phyloP scores from a whole-genome alignment of 2,888 invertebrate genomes.

The Morinoia aosen region DNA sequence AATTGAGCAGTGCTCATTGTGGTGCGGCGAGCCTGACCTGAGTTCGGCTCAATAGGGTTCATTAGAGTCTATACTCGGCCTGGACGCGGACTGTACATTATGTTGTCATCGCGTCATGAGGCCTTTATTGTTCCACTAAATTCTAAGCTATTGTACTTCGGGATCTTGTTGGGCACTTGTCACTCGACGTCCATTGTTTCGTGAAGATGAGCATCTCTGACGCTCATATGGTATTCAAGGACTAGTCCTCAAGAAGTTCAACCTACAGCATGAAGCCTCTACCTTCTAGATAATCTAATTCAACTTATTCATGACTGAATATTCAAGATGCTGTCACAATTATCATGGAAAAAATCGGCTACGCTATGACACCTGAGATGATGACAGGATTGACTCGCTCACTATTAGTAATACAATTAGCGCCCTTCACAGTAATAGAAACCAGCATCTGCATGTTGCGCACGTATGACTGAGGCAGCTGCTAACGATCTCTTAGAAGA shows the following conservation, averaged over 20 bases:
- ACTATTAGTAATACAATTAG: not conserved
- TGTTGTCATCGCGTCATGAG: slow-evolving; percentile 22
- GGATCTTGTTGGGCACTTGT: slow-evolving; percentile 9
- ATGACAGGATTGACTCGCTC: not conserved
- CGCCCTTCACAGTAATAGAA: not conserved
- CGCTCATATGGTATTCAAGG: not conserved
- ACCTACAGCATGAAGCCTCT: not conserved
- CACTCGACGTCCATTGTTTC: slow-evolving; percentile 24
- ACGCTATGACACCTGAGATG: not conserved
- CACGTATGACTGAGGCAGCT: not conserved
- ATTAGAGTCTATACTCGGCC: not conserved
- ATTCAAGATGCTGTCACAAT: not conserved
- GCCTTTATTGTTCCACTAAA: slow-evolving; percentile 9
- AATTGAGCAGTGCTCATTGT: not conserved
- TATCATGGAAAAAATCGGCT: not conserved
- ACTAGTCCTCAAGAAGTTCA: not conserved
- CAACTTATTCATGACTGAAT: not conserved
- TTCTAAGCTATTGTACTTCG: not conserved
- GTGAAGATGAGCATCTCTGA: slow-evolving; percentile 7
- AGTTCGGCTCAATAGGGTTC: not conserved
- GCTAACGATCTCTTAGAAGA: not conserved
- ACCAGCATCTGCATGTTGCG: not conserved
- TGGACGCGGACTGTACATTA: slow-evolving; percentile 15
- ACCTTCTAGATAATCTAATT: not conserved
- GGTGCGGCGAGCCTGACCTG: not conserved